Percentiles rank a stretch among this genome's conserved stretches.
Evolutionary conservation across 2,888 invertebrate genomes (phyloP).

Genomic region (Leucophora obtusa): DNA sequence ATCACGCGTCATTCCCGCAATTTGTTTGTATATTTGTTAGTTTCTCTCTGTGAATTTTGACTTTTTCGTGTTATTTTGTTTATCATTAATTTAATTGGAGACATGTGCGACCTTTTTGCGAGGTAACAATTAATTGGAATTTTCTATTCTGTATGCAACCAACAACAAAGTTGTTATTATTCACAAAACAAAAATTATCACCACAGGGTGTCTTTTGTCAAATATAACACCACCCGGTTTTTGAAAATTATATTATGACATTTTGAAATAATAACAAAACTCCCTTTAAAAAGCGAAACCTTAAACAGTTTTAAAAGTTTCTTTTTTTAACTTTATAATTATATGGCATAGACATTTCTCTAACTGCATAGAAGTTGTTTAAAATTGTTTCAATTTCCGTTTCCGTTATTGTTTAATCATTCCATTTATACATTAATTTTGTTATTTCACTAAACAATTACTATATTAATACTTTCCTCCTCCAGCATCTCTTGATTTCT

Average conservation of each 20-base stretch:
- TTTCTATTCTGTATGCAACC: not conserved
- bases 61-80: constrained; percentile 60
- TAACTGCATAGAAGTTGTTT: not conserved
- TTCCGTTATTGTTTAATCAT: constrained; percentile 25
- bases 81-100: constrained; percentile 77
- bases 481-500: not conserved
- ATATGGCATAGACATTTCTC: not conserved
- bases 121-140: constrained; percentile 61
- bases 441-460: constrained; percentile 1
- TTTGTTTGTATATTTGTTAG: constrained; percentile 41
- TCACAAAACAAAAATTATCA: constrained; percentile 19
- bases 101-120: constrained; percentile 67
- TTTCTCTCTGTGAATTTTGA: constrained; percentile 10
- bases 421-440: not conserved
- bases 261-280: constrained; percentile 46
- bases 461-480: not conserved
- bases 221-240: constrained; percentile 17
- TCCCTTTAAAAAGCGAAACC: not conserved
- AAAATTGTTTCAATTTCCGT: constrained; percentile 20
- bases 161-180: not conserved
- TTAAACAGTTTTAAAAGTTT: not conserved
- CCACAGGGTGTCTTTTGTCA: constrained; percentile 36
- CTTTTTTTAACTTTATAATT: not conserved
- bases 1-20: constrained; percentile 62
- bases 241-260: constrained; percentile 49